A percentile compares a stretch with the other conserved stretches of the same genome.
phyloP scores from a whole-genome alignment of 2,888 invertebrate species.

The Chymomyza procnemis region DNA sequence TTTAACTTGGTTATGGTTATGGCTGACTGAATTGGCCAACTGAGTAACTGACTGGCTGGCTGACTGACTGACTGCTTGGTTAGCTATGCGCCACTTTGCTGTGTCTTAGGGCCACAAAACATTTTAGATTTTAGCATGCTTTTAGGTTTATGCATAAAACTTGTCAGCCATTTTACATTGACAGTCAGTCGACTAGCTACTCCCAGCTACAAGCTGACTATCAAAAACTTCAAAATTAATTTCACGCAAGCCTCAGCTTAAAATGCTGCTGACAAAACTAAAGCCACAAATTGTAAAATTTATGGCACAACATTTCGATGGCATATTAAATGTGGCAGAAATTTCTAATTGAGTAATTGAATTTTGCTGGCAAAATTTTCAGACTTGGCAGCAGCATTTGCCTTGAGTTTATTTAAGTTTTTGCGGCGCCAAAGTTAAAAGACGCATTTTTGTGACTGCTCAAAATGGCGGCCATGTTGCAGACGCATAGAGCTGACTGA shows the following conservation, averaged over 20 bases:
- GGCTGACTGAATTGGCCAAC: conserved; percentile 6
- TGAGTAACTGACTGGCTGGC: neutral
- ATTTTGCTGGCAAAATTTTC: conserved; percentile 27
- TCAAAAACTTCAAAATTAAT: conserved; percentile 5
- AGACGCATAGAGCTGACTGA: neutral
- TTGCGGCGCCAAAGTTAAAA: conserved; percentile 1
- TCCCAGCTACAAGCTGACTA: neutral
- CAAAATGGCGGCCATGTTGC: neutral
- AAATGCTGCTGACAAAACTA: conserved; percentile 40
- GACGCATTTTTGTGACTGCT: conserved; percentile 12
- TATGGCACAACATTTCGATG: conserved; percentile 33
- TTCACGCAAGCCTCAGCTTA: conserved; percentile 7
- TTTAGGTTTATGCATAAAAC: conserved; percentile 16
- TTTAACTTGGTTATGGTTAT: conserved; percentile 39
- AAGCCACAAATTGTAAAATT: conserved; percentile 31
- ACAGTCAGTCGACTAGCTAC: neutral
- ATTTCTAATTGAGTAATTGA: conserved; percentile 70
- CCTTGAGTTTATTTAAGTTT: neutral
- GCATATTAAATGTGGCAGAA: conserved; percentile 54
- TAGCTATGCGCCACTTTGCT: neutral
- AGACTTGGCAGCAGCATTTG: neutral
- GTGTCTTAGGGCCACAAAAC: conserved; percentile 30
- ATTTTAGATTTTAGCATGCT: conserved; percentile 30
- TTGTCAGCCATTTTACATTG: conserved; percentile 14
- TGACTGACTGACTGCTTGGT: neutral